Evolutionary conservation across 2,888 invertebrate species (phyloP), one percentile per base, ranked within the genome.

Genomic region (Masnerella sp.): DNA sequence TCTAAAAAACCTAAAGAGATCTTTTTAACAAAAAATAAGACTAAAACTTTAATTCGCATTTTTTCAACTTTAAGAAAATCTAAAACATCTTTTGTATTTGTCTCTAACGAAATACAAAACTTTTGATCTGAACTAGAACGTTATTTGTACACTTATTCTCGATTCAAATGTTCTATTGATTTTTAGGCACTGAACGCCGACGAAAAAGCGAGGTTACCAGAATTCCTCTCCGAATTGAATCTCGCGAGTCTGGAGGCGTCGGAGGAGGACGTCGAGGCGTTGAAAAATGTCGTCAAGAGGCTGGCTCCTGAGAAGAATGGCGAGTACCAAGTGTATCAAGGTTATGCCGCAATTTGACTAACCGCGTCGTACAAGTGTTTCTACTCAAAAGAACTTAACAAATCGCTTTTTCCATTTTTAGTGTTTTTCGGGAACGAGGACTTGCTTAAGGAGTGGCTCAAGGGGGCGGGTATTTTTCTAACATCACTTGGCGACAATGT

Each of bases 241-340:
- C 74, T 84, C 72, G 81, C 81, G 14, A 82, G 81, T 67, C 75
- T 82, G 18, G 85, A 84, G 49, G 82, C 82, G 18, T 85, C 86
- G 32, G 78, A 83, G 67, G 87, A 86, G 64, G 85, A 83, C 67
- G 81, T 83, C 40, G 84, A 83, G 54, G 81, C 82, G 8, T 74
- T 86, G 51, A 85, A 80, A 72, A 85, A 80, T 62, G 79, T 87
- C 47, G 86, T 85, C 2, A 87, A 87, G 69, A 81, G 87, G 45
- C 78, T 86, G 68, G 84, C 86, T 59, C 85, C 86, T 2, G 84
- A 85, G 80, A 85, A 86, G 82, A 86, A 86, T 85, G 87, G 86
- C 85, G 86, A 86, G 86, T 87, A 86, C 84, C 83, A 85, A 83
- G 80, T 84, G 73, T 86, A 83, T 75, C 85, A 86, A 87, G 85